These are phyloP conservation scores for Addax nasomaculatus DNA, from an alignment of 2,113 vertebrate genomes.

Conservation along the genomic window DNA sequence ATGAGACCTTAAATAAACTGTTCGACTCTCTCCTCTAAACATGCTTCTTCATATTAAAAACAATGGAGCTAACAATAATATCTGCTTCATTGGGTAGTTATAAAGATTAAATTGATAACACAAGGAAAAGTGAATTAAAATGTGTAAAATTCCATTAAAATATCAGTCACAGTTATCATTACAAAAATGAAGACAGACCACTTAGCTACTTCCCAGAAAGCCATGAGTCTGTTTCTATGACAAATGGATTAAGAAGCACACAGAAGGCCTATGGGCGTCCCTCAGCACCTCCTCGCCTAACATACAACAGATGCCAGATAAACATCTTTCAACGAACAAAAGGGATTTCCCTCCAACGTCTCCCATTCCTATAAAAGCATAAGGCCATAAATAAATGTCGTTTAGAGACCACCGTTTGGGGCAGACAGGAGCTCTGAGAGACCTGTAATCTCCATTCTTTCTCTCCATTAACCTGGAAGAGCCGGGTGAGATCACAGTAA, in stretches of 20 bases:
- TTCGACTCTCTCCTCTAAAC: not conserved
- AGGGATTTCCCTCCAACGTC: not conserved
- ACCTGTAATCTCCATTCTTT: fast-evolving
- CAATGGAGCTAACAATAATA: not conserved
- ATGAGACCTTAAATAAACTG: not conserved
- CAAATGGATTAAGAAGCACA: not conserved
- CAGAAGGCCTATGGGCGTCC: not conserved
- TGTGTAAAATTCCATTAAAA: not conserved
- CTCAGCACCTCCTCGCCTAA: not conserved
- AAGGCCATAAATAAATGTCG: not conserved
- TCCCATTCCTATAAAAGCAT: not conserved
- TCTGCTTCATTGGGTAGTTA: not conserved
- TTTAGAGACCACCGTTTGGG: not conserved
- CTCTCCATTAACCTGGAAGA: not conserved
- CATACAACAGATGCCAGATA: not conserved
- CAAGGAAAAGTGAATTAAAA: not conserved
- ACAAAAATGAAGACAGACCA: not conserved
- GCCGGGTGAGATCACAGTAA: not conserved
- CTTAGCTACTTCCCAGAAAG: not conserved
- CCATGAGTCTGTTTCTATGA: not conserved
- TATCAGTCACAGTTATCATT: not conserved
- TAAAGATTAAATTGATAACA: not conserved
- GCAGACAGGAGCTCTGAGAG: not conserved
- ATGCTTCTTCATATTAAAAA: not conserved
- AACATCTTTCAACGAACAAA: not conserved